Evolutionary conservation across 2,888 invertebrate species (phyloP), one percentile per base, ranked within the genome.

Genomic region (Lamproptera curius): DNA sequence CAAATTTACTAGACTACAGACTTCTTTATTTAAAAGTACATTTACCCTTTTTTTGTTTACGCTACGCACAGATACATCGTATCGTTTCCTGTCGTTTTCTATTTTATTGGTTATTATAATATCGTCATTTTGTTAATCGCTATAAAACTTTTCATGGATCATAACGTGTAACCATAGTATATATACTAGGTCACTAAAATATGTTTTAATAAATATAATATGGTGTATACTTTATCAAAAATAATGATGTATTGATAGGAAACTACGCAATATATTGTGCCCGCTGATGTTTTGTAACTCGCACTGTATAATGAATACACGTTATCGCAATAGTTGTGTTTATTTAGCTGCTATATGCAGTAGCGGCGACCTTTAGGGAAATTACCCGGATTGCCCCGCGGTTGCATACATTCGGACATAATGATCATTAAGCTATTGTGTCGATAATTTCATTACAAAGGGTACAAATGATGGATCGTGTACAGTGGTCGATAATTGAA

Each of bases 291-390:
- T 35, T 48, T 17, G 10, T 26, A 15, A 28, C 35, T 28, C 10
- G 10, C 10, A 45, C 50, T 2, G 36, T 14, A 28, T 10, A 28
- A 10, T 10, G 28, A 28, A 28, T 28, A 45, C 31, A 14, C 54
- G 54, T 73, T 66, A 69, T 67, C n/a, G 70, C 57, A 73, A 73
- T 72, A 70, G 72, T 68, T 71, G 64, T 73, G 66, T 72, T 68
- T 70, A 67, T 69, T 70, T 65, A 65, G 63, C 60, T 54, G 57
- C 62, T 58, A 57, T 46, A 59, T 57, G 56, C 51, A 52, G 64
- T 60, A 59, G 63, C 59, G 53, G 56, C 61, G 67, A 72, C 73
- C 73, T 73, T 73, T 73, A 49, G 60, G 62, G 67, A 67, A 71
- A 73, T 70, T 65, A 55, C 58, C 35, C 43, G 34, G 46, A 45